Evolutionary conservation across 2,888 invertebrate genomes (phyloP), one percentile per base, ranked within the genome.

Genomic region (Encarsia formosa): DNA sequence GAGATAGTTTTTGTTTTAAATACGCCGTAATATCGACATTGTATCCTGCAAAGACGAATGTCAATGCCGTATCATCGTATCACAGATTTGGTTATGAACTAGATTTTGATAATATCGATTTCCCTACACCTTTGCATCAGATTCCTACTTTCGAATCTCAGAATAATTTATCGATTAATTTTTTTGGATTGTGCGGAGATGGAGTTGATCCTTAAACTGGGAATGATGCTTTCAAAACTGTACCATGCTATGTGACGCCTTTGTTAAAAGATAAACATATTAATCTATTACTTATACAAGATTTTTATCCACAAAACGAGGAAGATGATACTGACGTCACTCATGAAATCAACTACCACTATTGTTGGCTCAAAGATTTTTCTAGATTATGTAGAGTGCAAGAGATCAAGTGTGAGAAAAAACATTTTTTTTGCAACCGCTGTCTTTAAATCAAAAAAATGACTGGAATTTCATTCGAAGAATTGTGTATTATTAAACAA

Each of bases 21-120:
- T 24, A 15, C 45, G 9, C 51, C 54, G 16, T 59, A 60, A 1
- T 62, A 60, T n/a, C 31, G 63, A 22, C 43, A 55, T 15, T 40
- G 8, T 18, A 40, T 24, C 24, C 23, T 52, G 57, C 61, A 8
- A 43, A 29, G 13, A 5, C 23, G 11, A 20, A 61, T 54, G 22
- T 49, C 4, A 19, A 54, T 32, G 49, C 54, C 4, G 39, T 52
- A 19, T 42, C 59, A 20, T 49, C 49, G n/a, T 57, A 58, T 41
- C 46, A 51, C 39, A 44, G 41, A 20, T 58, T 47, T 26, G 24
- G 29, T 1, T 19, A 35, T 2, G 26, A 52, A 19, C 32, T 60
- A 19, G 52, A 63, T 31, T 61, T 59, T 38, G 52, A 52, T n/a
- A 47, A 54, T 9, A 43, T 64, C 9, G 22, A 56, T 8, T 61